Percentiles rank a stretch among this genome's conserved stretches.
Conservation (phyloP, 2,888 invertebrate species). For the Dendrolimus houi region DNA sequence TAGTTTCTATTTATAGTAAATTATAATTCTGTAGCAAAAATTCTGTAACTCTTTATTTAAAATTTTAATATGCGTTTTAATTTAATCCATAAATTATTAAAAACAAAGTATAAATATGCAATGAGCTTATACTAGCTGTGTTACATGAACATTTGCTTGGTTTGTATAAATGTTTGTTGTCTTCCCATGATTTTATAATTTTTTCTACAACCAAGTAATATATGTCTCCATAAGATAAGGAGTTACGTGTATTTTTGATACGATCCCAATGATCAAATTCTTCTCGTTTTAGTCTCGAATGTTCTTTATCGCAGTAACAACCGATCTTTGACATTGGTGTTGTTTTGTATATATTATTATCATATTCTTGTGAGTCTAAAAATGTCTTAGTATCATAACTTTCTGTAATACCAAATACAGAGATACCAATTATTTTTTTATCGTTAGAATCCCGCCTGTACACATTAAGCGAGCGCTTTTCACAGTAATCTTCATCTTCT, state of each 20-base stretch:
- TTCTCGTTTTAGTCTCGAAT: conserved; percentile 26
- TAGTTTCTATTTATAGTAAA: not conserved
- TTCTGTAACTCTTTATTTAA: not conserved
- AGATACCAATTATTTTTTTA: conserved; percentile 2
- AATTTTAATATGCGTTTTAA: not conserved
- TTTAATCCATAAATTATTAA: not conserved
- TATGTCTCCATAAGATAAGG: not conserved
- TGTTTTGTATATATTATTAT: conserved; percentile 1
- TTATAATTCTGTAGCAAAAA: not conserved
- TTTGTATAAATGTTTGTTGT: not conserved
- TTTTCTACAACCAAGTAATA: not conserved
- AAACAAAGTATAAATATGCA: not conserved
- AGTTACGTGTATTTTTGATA: not conserved
- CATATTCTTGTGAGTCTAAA: not conserved
- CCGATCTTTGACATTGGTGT: conserved; percentile 3
- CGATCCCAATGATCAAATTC: conserved; percentile 1
- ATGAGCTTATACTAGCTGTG: not conserved
- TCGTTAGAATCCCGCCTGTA: conserved; percentile 31
- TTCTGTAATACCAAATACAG: not conserved
- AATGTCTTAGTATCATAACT: not conserved
- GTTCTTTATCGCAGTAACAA: conserved; percentile 22
- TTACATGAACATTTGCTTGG: not conserved
- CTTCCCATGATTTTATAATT: not conserved
- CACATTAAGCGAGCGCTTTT: conserved; percentile 46
- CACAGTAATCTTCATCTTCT: conserved; percentile 61